Percentiles rank a stretch among this genome's conserved stretches.
Conservation (phyloP, 2,888 invertebrate species). For the Drosophila anomelani region DNA sequence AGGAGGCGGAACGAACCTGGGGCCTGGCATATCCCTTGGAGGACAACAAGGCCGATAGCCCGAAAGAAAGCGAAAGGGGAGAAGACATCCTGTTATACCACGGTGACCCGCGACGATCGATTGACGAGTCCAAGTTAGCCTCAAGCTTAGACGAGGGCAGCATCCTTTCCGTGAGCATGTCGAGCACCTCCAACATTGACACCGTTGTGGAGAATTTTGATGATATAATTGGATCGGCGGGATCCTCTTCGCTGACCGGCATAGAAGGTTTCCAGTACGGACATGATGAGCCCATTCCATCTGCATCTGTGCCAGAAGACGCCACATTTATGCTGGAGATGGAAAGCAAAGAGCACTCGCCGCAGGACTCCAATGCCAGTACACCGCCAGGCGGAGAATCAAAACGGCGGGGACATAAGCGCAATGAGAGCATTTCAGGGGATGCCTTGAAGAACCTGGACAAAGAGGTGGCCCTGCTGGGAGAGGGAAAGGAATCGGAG, state of each 20-base stretch:
- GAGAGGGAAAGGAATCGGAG: conserved; percentile 84
- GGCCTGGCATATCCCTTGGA: conserved; percentile 79
- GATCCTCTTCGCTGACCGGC: conserved; percentile 83
- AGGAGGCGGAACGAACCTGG: conserved; percentile 79
- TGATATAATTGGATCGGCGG: conserved; percentile 82
- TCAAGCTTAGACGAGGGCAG: conserved; percentile 87
- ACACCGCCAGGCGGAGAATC: conserved; percentile 75
- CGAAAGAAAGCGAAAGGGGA: conserved; percentile 64
- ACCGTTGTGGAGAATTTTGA: conserved; percentile 84
- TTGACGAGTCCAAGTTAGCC: conserved; percentile 85
- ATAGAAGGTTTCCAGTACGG: conserved; percentile 80
- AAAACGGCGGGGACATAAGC: conserved; percentile 86
- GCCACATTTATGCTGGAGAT: conserved; percentile 77
- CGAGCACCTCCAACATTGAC: conserved; percentile 86
- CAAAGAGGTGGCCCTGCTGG: conserved; percentile 66
- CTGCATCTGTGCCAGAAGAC: conserved; percentile 73
- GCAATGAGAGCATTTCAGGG: conserved; percentile 85
- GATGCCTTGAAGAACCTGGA: conserved; percentile 78
- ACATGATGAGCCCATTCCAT: conserved; percentile 69
- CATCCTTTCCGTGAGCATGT: conserved; percentile 86
- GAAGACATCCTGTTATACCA: conserved; percentile 81
- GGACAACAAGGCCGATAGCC: conserved; percentile 76
- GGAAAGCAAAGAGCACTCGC: conserved; percentile 76
- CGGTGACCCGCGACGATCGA: conserved; percentile 70
- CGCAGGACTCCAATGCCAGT: conserved; percentile 67